phyloP scores from a whole-genome alignment of 2,113 vertebrate species.

The Pterocles burchelli region DNA sequence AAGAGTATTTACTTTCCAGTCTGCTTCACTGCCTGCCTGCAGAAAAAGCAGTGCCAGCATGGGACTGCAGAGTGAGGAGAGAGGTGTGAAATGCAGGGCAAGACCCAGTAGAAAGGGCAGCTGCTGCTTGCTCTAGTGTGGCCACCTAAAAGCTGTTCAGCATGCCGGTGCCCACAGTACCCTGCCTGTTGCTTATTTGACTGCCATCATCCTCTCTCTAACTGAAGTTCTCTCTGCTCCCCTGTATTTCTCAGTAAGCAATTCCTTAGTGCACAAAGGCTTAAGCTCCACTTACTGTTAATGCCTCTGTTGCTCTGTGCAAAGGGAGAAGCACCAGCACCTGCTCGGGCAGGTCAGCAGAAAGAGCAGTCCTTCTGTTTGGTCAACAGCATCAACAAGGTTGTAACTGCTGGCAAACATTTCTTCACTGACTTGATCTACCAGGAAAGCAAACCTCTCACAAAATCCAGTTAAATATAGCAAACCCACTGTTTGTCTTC shows the following conservation, averaged over 20 bases:
- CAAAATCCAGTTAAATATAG: neutral
- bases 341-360: neutral
- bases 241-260: conserved; percentile 21
- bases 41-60: neutral
- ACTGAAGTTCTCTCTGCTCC: conserved; percentile 23
- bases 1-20: neutral
- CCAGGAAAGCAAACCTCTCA: neutral
- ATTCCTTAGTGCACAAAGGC: neutral
- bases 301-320: neutral
- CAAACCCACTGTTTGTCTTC: neutral
- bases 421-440: neutral
- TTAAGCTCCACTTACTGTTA: neutral
- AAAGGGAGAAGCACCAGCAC: neutral
- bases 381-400: neutral
- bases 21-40: neutral
- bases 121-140: neutral
- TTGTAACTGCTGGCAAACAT: neutral
- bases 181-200: neutral
- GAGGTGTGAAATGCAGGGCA: neutral
- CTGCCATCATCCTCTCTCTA: neutral
- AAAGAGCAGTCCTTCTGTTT: neutral
- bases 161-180: fast-evolving
- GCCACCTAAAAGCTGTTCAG: fast-evolving
- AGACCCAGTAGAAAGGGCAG: neutral
- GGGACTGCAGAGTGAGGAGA: fast-evolving